Evolutionary conservation across 37 sponge, comb jelly and placozoan genomes (phyloP), one percentile per base, ranked within the genome.

Genomic region (Spongilla lacustris): DNA sequence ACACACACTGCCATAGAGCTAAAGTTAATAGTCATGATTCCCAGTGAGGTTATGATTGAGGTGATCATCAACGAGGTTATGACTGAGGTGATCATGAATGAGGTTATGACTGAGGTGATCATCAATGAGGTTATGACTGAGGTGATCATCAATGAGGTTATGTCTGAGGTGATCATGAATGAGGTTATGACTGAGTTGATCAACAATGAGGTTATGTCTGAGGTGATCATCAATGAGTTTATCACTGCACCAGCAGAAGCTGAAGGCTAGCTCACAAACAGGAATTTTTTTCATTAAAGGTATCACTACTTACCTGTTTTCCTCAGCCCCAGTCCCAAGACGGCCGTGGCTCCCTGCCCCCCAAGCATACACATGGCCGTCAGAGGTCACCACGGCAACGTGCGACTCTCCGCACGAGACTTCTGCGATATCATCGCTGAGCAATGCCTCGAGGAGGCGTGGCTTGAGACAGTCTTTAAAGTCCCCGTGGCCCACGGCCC

Each of bases 391-490:
- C n/a, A 84, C 91, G 36, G 87, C 92, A 38, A 91, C 91, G 72
- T 98, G 99, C 5, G 79, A 30, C 78, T 90, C 89, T 36, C 99
- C 99, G 89, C 97, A 97, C 5, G 95, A 75, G 81, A 98, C 84
- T 24, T 74, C 78, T 22, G 75, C 48, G n/a, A 86, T 66, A 84
- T 90, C 89, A 29, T 82, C 69, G 26, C 79, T 75, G 6, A 98
- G 41, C 71, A 98, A 66, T 4, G 48, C 84, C 67, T 97, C 91
- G 23, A 95, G 71, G 9, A 98, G 78, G 50, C 78, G 82, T 76
- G 98, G 98, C 22, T 84, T 89, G 66, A 71, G 71, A 78, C 80
- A 91, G 74, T 95, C 96, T 37, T 80, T 71, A 26, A 9, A 26
- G 80, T 84, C 71, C 2, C 73, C 70, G 66, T 94, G 91, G 32